Evolutionary conservation across 2,797 vertebrate genomes (phyloP).

Genomic region (Darevskia nairensis): DNA sequence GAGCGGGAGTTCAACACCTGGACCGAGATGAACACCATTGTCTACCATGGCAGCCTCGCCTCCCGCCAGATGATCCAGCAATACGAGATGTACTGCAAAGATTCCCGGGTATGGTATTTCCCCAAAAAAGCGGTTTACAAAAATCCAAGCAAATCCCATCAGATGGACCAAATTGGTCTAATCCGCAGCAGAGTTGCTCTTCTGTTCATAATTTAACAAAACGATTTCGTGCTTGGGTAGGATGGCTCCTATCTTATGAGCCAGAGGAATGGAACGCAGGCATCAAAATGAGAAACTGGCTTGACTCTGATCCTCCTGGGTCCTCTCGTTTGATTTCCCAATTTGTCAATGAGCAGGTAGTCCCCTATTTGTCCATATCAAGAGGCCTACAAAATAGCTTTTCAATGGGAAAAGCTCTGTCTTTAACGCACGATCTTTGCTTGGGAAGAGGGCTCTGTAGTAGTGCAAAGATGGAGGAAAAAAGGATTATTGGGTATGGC

Average conservation of each 20-base stretch:
- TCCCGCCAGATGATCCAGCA: conserved; percentile 98
- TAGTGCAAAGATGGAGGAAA: background rate
- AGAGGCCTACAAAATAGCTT: background rate
- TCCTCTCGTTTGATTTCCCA: background rate
- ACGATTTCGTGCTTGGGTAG: too few species aligned
- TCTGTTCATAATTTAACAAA: too few species aligned
- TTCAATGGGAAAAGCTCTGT: background rate
- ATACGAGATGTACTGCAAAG: conserved; percentile 97
- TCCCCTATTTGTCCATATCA: background rate
- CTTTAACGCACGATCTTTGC: background rate
- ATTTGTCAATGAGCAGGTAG: background rate
- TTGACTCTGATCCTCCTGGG: background rate
- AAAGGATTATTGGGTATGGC: background rate
- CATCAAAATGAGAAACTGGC: too few species aligned
- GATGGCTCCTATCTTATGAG: too few species aligned
- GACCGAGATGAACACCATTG: conserved; percentile 95
- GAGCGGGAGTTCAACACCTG: conserved; percentile 93
- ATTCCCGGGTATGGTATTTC: conserved; percentile 83
- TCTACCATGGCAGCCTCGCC: conserved; percentile 95
- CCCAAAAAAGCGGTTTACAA: too few species aligned
- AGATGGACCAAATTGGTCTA: background rate
- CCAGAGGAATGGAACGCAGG: too few species aligned
- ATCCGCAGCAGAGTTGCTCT: background rate
- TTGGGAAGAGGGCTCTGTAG: background rate
- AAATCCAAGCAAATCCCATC: too few species aligned